Percentiles rank a stretch among this genome's conserved stretches.
Conservation (phyloP, 2,797 vertebrate genomes). For the Lepilemur ruficaudatus region DNA sequence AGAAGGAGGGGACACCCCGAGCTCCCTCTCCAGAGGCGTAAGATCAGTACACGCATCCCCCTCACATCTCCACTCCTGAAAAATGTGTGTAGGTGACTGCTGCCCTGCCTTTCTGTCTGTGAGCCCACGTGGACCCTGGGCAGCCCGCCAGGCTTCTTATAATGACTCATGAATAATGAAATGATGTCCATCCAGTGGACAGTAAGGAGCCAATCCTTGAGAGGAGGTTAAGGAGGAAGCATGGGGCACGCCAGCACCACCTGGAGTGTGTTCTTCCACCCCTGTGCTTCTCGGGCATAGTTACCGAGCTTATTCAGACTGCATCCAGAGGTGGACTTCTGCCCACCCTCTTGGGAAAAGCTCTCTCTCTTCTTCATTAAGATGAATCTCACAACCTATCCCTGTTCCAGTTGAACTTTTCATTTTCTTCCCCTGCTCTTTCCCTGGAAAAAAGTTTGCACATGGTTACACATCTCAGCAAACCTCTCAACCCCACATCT, state of each 20-base stretch:
- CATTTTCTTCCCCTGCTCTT: not conserved
- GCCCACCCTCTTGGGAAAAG: not conserved
- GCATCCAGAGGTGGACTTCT: not conserved
- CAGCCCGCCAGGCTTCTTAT: not conserved
- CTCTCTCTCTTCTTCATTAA: not conserved
- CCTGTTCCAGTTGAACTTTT: not conserved
- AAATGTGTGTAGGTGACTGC: not conserved
- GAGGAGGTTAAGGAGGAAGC: not conserved
- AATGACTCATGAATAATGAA: not conserved
- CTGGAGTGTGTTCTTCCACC: not conserved
- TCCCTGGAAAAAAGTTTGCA: not conserved
- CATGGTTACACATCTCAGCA: not conserved
- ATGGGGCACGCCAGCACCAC: not conserved
- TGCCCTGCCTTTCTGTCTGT: not conserved
- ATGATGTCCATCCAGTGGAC: not conserved
- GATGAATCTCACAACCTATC: not conserved
- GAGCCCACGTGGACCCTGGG: not conserved
- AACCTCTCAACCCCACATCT: not conserved
- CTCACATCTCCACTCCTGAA: not conserved
- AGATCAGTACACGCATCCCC: not conserved
- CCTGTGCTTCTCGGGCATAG: not conserved
- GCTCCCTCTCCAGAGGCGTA: not conserved
- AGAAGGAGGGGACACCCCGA: not conserved
- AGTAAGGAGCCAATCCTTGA: not conserved
- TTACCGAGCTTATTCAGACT: not conserved